Base-by-base conservation (phyloP, 1,140 invertebrate species). In the Brachionus sp. region DNA sequence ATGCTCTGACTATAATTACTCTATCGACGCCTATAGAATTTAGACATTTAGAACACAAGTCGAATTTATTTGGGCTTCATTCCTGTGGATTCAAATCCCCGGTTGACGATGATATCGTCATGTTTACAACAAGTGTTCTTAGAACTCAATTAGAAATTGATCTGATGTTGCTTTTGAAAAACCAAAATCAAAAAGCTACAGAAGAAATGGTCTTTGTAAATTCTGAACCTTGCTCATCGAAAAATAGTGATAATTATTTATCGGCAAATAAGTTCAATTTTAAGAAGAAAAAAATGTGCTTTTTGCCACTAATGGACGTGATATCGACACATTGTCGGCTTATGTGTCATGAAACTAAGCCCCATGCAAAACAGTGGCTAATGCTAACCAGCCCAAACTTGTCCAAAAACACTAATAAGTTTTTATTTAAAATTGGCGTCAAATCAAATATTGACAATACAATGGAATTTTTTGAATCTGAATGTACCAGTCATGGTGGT, bases 161-260 rank as follows among this genome's bases (percentile, higher is more conserved):
- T 80, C 25, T 80, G 5, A 80, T 80, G 77, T 50, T 80, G 10
- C 44, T 75, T 13, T 75, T 75, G 10, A 75, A 46, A n/a, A 42
- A 75, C 44, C 70, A 75, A 75, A 10, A 44, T 13, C 3, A 1
- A 10, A 75, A 75, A 12, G 12, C 12, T 12, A 46, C 25, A 19
- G 66, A 70, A 70, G 37, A 70, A 39, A 75, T n/a, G 9, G 1
- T 39, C 19, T 3, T 90, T 97, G 46, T 95, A 97, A 90, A 0
- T 19, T 7, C 91, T 96, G 73, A 95, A 97, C 90, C 73, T 88
- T 4, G 90, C 97, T 46, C 94, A 95, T 70, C 66, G 86, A 91
- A 94, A 46, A 93, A 93, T 42, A 94, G 94, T n/a, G 92, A 91
- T 1, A 89, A 95, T 9, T 92, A 92, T 82, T 68, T 84, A 12